Conservation (phyloP, 2,113 vertebrate species). For the Melanostigma gelatinosum region DNA sequence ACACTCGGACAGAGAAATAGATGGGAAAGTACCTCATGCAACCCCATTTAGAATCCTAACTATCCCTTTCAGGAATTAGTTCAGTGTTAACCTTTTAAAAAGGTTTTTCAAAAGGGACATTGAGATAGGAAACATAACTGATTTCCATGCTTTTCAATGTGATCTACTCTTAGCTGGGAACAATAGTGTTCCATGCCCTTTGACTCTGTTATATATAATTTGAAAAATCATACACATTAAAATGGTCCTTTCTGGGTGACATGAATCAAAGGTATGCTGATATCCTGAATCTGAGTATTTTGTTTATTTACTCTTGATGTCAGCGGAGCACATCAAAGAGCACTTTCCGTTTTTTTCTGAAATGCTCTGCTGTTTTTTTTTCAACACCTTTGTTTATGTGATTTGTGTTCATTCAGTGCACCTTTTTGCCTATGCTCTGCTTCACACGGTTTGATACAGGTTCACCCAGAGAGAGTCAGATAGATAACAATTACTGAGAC, state of each 20-base stretch:
- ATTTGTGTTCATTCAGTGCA: constrained; percentile 17
- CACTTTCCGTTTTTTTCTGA: neutral
- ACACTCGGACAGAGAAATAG: too few relatives aligned
- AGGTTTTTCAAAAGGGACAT: neutral
- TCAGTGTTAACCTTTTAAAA: neutral
- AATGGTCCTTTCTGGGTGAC: constrained; percentile 2
- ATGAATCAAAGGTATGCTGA: constrained; percentile 9
- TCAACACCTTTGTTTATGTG: constrained; percentile 23
- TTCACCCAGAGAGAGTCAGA: constrained; percentile 2
- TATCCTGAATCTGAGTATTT: neutral
- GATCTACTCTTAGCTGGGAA: constrained; percentile 6
- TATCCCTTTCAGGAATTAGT: neutral
- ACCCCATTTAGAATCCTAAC: too few relatives aligned
- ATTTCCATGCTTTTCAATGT: neutral
- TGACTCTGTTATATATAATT: neutral
- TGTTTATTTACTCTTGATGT: constrained; percentile 20
- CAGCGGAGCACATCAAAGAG: constrained; percentile 4
- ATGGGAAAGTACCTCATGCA: too few relatives aligned
- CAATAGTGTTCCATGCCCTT: neutral
- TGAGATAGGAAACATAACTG: neutral
- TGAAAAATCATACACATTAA: constrained; percentile 13
- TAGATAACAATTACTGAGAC: too few relatives aligned
- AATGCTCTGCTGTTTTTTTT: neutral
- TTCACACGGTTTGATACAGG: constrained; percentile 27
- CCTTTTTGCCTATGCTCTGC: constrained; percentile 21